A percentile compares a stretch with the other conserved stretches of the same genome.
These are phyloP conservation scores for Sturnira hondurensis DNA, from an alignment of 2,113 vertebrate genomes.

Conservation along the genomic window DNA sequence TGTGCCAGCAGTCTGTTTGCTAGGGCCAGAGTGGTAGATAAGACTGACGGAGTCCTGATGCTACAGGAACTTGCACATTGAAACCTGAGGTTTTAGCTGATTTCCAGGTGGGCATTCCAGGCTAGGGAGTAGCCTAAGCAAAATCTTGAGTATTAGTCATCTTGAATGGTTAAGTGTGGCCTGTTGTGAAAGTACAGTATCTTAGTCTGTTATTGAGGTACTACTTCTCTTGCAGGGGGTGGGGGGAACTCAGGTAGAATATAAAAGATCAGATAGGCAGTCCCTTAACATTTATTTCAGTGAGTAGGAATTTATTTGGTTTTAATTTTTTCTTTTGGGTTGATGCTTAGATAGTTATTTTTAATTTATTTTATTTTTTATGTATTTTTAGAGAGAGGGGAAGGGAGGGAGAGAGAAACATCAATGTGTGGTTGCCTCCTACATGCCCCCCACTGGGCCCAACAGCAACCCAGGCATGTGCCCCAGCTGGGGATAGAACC, in stretches of 20 bases:
- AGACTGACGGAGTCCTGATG: neutral
- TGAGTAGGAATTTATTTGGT: slow-evolving; percentile 9
- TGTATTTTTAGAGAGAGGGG: too few species aligned
- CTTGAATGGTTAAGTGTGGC: neutral
- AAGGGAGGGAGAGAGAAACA: too few species aligned
- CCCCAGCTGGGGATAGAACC: too few species aligned
- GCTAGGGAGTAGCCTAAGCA: neutral
- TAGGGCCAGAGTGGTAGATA: neutral
- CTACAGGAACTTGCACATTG: neutral
- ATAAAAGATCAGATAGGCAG: neutral
- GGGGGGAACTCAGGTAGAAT: neutral
- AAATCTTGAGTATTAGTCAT: neutral
- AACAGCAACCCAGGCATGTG: too few species aligned
- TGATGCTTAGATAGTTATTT: neutral
- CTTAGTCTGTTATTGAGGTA: neutral
- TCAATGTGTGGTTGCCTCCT: too few species aligned
- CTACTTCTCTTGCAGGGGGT: neutral
- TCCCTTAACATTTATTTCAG: neutral
- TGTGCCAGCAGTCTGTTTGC: neutral
- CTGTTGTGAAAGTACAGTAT: neutral
- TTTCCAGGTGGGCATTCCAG: neutral
- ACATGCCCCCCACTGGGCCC: too few species aligned
- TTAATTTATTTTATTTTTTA: neutral
- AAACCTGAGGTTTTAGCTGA: neutral
- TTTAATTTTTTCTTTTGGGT: slow-evolving; percentile 3